Evolutionary conservation across 1,140 invertebrate genomes (phyloP).

Genomic region (Scaptomyza montana): DNA sequence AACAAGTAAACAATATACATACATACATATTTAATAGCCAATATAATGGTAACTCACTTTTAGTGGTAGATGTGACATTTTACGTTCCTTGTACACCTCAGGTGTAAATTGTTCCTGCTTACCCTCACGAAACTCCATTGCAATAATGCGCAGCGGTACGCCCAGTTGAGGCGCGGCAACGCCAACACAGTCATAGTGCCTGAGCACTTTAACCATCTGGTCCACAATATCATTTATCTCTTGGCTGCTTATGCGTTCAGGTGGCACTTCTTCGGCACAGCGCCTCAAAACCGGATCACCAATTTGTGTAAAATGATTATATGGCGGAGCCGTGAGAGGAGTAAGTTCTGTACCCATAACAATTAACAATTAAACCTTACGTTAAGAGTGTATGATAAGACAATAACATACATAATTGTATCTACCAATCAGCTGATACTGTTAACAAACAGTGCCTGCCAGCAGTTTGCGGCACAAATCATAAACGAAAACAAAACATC

Average conservation of each 20-base stretch:
- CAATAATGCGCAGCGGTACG: slow-evolving; percentile 87
- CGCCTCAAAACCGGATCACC: slow-evolving; percentile 88
- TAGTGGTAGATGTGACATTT: slow-evolving; percentile 86
- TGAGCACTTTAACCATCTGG: slow-evolving; percentile 86
- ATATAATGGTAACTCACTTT: slow-evolving; percentile 84
- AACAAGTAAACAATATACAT: not conserved
- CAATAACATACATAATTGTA: not conserved
- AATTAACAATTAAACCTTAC: not conserved
- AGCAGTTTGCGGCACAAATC: no score
- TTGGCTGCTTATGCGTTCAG: slow-evolving; percentile 84
- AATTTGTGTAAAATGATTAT: slow-evolving; percentile 87
- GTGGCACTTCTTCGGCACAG: slow-evolving; percentile 84
- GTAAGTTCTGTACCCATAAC: slow-evolving; percentile 32
- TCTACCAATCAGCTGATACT: slow-evolving; percentile 23
- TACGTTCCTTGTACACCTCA: slow-evolving; percentile 83
- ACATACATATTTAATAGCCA: not conserved
- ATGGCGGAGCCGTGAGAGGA: slow-evolving; percentile 83
- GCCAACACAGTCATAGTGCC: slow-evolving; percentile 87
- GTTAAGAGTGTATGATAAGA: no score
- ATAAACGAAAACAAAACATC: no score
- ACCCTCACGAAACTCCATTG: slow-evolving; percentile 86
- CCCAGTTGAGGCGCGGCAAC: slow-evolving; percentile 90
- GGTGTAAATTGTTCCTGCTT: slow-evolving; percentile 83
- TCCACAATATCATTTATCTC: slow-evolving; percentile 86
- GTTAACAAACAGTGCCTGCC: no score